Evolutionary conservation across 2,797 vertebrate genomes (phyloP).

Genomic region (Lateolabrax maculatus): DNA sequence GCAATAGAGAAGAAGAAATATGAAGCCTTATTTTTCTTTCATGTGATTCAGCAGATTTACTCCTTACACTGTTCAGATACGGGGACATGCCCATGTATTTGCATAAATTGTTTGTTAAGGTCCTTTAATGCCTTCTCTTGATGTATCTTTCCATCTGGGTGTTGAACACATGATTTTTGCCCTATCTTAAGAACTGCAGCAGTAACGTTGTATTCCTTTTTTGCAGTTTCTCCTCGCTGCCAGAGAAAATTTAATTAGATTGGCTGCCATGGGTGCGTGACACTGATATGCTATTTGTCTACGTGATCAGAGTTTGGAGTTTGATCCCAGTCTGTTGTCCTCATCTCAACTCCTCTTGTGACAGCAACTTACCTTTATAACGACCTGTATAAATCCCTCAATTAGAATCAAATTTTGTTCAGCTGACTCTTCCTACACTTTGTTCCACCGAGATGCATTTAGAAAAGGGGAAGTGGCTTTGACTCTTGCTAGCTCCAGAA

Average conservation of each 20-base stretch:
- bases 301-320: constrained; percentile 52
- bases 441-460: constrained; percentile 43
- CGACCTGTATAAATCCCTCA: constrained; percentile 52
- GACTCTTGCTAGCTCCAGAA: constrained; percentile 53
- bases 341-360: constrained; percentile 31
- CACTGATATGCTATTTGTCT: constrained; percentile 37
- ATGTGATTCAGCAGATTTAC: background rate
- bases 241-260: constrained; percentile 52
- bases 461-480: constrained; percentile 44
- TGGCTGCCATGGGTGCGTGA: constrained; percentile 25
- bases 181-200: constrained; percentile 5
- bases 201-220: background rate
- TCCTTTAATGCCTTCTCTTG: background rate
- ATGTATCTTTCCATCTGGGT: background rate
- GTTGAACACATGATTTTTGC: constrained; percentile 18
- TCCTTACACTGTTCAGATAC: background rate
- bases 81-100: background rate
- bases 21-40: background rate
- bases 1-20: background rate
- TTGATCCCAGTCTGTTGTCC: constrained; percentile 35
- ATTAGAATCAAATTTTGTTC: constrained; percentile 45
- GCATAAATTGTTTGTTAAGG: background rate
- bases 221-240: constrained; percentile 21
- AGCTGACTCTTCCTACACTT: constrained; percentile 22
- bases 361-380: constrained; percentile 27